Conservation (phyloP, 23 tunicate genomes). For the Trididemnum clinides region DNA sequence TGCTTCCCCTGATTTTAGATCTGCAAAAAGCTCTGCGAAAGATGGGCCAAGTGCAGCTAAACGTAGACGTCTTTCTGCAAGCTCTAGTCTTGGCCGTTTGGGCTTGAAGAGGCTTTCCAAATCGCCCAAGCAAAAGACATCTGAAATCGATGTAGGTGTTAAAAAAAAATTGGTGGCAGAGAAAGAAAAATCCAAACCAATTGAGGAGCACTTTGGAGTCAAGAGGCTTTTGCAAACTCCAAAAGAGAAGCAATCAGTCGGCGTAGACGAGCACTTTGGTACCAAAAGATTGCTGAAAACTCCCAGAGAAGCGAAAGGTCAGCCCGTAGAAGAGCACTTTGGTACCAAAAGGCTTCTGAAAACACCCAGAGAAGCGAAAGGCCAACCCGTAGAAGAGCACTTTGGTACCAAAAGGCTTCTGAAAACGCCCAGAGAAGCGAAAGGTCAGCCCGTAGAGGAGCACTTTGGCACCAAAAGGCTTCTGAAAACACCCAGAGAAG, state of each 20-base stretch:
- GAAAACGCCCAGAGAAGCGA: conserved; percentile 28
- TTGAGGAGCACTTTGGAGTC: conserved; percentile 57
- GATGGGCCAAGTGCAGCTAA: neutral
- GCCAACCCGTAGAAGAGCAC: conserved; percentile 36
- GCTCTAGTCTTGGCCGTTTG: neutral
- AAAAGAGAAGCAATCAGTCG: neutral
- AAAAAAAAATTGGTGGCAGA: neutral
- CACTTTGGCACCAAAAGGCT: conserved; percentile 59
- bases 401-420: conserved; percentile 51
- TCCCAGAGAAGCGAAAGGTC: conserved; percentile 38
- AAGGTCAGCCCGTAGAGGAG: conserved; percentile 22
- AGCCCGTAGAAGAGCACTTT: conserved; percentile 41
- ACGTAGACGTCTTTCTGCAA: neutral
- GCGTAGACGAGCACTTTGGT: conserved; percentile 63
- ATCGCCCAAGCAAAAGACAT: neutral
- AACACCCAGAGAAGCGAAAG: conserved; percentile 51
- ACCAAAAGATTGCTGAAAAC: conserved; percentile 54
- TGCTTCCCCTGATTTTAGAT: conserved; percentile 9
- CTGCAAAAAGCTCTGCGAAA: neutral
- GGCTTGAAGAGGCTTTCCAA: neutral
- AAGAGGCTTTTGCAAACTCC: conserved; percentile 70
- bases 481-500: conserved; percentile 19
- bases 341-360: conserved; percentile 43
- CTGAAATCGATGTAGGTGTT: neutral
- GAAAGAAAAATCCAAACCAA: neutral